Evolutionary conservation across 2,113 vertebrate genomes (phyloP), one percentile per base, ranked within the genome.

Genomic region (Acrocephalus kingi): DNA sequence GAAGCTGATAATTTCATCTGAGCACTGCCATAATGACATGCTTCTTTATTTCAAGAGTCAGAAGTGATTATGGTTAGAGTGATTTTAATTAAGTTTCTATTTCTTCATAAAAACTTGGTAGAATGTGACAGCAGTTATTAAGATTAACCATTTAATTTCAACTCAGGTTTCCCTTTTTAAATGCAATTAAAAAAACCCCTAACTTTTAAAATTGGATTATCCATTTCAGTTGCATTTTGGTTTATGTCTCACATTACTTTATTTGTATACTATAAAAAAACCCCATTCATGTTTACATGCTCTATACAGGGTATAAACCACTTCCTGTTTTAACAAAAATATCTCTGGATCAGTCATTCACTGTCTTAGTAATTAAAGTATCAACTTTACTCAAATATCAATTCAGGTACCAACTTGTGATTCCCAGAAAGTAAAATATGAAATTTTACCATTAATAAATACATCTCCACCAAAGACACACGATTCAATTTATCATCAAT

Each of bases 71-170:
- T 4, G 13, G 33, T 24, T 90, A 80, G 31, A 94, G 17, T 43
- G 51, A 80, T 87, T 93, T 96, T 95, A 96, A 96, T 91, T 94
- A 93, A 68, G 54, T 87, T 93, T 69, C 66, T 82, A 54, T 58
- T 84, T 89, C 81, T 94, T 89, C 78, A 64, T 39, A 94, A 94
- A 84, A 80, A 62, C 46, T 87, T 74, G 15, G 31, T 28, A 80
- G 54, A 82, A 91, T 2, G 4, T 14, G 13, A 54, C 59, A 95
- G 45, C 3, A 7, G 31, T 92, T 88, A 77, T 76, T 84, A 89
- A 72, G 30, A 78, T 91, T 89, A 95, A 91, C 61, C 62, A 35
- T 64, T 96, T 89, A 17, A 66, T 73, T 75, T 76, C 84, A 87
- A 56, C 48, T 76, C 62, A 67, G 6, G 15, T 54, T 93, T 77